Percentiles rank a stretch among this genome's conserved stretches.
Evolutionary conservation across 2,888 invertebrate species (phyloP).

Genomic region (Agrochola litura): DNA sequence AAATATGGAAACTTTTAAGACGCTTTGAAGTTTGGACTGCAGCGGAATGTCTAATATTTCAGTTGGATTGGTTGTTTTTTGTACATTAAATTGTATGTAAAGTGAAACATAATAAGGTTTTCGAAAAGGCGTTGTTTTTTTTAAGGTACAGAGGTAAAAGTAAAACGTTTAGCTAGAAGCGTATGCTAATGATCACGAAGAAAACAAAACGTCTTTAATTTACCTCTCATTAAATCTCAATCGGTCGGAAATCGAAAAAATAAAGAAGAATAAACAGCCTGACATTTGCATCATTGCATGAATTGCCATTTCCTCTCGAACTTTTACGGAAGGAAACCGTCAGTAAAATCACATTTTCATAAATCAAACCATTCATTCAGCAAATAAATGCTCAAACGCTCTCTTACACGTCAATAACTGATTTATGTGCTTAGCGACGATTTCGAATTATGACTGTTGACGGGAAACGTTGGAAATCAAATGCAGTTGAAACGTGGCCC

Average conservation of each 20-base stretch:
- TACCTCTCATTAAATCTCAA: not conserved
- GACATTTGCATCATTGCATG: constrained; percentile 29
- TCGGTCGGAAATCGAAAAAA: not conserved
- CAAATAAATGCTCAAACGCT: constrained; percentile 63
- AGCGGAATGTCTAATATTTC: constrained; percentile 18
- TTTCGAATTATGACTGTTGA: constrained; percentile 51
- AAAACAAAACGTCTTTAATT: constrained; percentile 10
- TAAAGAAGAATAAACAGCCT: constrained; percentile 5
- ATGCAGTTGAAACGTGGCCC: constrained; percentile 39
- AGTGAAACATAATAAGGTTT: not conserved
- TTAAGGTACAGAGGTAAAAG: not conserved
- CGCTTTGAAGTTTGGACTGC: constrained; percentile 13
- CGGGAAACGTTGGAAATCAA: constrained; percentile 43
- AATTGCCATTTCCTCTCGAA: constrained; percentile 46
- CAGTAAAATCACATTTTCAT: constrained; percentile 57
- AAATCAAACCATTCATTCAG: constrained; percentile 58
- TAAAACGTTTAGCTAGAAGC: not conserved
- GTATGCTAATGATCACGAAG: not conserved
- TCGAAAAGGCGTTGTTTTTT: not conserved
- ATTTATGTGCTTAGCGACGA: constrained; percentile 62
- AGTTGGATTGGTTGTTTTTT: constrained; percentile 17
- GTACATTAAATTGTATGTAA: not conserved
- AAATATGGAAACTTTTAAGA: constrained; percentile 47
- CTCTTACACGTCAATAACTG: constrained; percentile 65
- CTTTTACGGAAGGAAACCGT: constrained; percentile 44